phyloP scores from a whole-genome alignment of 2,888 invertebrate genomes.

The Hypercompe scribonia region DNA sequence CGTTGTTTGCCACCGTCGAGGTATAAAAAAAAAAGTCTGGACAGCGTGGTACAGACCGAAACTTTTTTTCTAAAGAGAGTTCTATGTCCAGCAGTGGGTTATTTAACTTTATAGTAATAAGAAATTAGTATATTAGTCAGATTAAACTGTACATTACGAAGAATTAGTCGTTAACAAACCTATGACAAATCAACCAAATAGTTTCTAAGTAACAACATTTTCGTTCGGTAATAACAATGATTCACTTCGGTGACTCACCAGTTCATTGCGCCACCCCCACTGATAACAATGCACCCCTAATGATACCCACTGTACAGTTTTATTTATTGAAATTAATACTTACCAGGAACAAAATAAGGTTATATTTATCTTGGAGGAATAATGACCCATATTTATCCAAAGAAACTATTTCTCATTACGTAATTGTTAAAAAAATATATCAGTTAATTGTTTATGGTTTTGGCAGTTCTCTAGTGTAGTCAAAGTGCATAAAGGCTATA shows the following conservation, averaged over 20 bases:
- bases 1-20: too few relatives aligned
- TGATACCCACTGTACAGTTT: slow-evolving; percentile 16
- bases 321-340: slow-evolving; percentile 15
- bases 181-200: slow-evolving; percentile 16
- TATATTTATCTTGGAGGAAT: not conserved
- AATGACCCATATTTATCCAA: slow-evolving; percentile 39
- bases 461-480: not conserved
- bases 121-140: not conserved
- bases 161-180: not conserved
- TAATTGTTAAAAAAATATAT: slow-evolving; percentile 15
- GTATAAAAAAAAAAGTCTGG: too few relatives aligned
- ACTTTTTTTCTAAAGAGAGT: too few relatives aligned
- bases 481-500: not conserved
- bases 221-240: slow-evolving; percentile 37
- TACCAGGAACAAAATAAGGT: slow-evolving; percentile 1
- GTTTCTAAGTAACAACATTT: slow-evolving; percentile 21
- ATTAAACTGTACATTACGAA: not conserved
- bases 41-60: too few relatives aligned
- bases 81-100: too few relatives aligned
- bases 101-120: too few relatives aligned
- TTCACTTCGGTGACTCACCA: slow-evolving; percentile 52
- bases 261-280: slow-evolving; percentile 25
- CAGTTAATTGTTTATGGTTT: slow-evolving; percentile 10
- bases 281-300: slow-evolving; percentile 43
- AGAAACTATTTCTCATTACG: slow-evolving; percentile 22